A percentile compares a stretch with the other conserved stretches of the same genome.
Conservation (phyloP, 2,113 vertebrate species). For the Dolichallabes microphthalmus region DNA sequence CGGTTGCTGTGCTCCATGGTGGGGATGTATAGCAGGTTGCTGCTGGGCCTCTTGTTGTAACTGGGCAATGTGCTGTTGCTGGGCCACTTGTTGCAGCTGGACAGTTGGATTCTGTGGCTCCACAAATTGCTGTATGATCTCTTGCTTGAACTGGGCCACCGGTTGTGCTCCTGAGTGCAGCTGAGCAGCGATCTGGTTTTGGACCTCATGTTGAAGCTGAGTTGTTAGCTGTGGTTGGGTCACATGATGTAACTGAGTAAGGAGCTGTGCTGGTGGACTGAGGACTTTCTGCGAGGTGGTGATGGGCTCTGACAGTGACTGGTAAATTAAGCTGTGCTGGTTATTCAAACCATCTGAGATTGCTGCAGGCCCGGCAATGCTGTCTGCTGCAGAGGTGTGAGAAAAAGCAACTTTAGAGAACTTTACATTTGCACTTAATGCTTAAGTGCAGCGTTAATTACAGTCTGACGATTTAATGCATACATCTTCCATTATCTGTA, state of each 20-base stretch:
- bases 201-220: conserved; percentile 66
- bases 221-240: conserved; percentile 66
- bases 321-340: conserved; percentile 85
- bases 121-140: conserved; percentile 21
- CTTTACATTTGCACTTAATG: conserved; percentile 15
- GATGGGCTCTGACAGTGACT: conserved; percentile 74
- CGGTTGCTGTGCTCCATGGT: conserved; percentile 45
- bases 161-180: conserved; percentile 56
- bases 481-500: not conserved
- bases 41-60: conserved; percentile 40
- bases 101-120: conserved; percentile 16
- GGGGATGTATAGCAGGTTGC: conserved; percentile 32
- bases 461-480: not conserved
- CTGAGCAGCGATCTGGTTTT: conserved; percentile 44
- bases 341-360: conserved; percentile 82
- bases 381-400: conserved; percentile 81
- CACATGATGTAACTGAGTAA: conserved; percentile 63
- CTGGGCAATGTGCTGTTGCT: conserved; percentile 24
- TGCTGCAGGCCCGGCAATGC: conserved; percentile 77
- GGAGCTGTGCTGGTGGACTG: conserved; percentile 66
- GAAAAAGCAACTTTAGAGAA: conserved; percentile 46
- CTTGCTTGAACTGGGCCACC: conserved; percentile 53
- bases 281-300: conserved; percentile 68
- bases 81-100: conserved; percentile 40
- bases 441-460: not conserved